These are phyloP conservation scores for Alligator sinensis DNA, from an alignment of 2,113 vertebrate genomes.

Conservation along the genomic window DNA sequence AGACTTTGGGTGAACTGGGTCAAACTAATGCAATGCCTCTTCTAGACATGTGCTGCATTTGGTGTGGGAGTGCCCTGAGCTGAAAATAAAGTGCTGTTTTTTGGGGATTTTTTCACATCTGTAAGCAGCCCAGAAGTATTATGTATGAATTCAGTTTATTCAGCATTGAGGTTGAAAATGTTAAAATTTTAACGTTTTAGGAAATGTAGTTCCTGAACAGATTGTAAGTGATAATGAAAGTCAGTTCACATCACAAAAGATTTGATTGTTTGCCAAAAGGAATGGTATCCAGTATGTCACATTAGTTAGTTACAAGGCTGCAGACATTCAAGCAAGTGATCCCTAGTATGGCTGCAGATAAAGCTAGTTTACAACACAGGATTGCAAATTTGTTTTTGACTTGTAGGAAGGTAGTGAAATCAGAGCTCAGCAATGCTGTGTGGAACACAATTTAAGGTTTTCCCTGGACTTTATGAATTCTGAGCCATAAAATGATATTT, in stretches of 20 bases:
- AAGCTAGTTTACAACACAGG: not conserved
- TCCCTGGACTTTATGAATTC: not conserved
- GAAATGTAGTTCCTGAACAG: too few species aligned
- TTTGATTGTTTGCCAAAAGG: not conserved
- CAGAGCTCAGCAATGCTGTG: not conserved
- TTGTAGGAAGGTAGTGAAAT: not conserved
- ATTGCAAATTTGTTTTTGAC: not conserved
- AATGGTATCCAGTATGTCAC: not conserved
- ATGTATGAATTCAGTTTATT: not conserved
- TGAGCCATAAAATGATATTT: not conserved
- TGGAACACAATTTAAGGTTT: not conserved
- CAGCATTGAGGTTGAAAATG: not conserved
- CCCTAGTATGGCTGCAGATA: not conserved
- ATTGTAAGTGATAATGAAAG: not conserved
- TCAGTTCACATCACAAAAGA: not conserved
- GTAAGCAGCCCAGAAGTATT: not conserved
- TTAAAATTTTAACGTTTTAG: not conserved
- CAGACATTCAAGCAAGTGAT: not conserved
- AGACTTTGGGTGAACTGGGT: too few species aligned
- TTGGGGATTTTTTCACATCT: too few species aligned
- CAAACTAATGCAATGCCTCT: too few species aligned
- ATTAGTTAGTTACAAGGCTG: not conserved
- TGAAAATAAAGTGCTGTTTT: too few species aligned
- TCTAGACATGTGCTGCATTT: too few species aligned
- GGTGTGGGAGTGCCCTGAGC: too few species aligned